Conservation (phyloP, 2,797 vertebrate genomes). For the Chelon auratus region DNA sequence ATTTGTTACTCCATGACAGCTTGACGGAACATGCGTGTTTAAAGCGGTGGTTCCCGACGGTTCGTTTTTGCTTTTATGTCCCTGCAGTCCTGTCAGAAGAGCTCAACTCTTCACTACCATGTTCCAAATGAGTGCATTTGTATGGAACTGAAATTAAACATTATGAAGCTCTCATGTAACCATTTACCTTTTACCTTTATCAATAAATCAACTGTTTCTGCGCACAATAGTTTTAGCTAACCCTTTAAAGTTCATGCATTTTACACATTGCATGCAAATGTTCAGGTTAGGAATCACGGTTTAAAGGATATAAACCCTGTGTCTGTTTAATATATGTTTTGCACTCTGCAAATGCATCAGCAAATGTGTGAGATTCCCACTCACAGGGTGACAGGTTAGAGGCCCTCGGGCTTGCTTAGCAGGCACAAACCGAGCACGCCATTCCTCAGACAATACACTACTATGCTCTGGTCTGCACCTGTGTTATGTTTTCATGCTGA, state of each 20-base stretch:
- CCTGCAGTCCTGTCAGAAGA: constrained; percentile 4
- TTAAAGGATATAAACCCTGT: background rate
- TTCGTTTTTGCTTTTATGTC: background rate
- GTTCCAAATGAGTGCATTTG: background rate
- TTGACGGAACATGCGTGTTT: constrained; percentile 28
- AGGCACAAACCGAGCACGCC: constrained; percentile 11
- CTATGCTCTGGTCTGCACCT: constrained; percentile 70
- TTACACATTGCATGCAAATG: too few relatives aligned
- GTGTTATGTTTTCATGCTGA: constrained; percentile 73
- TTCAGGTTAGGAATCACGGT: background rate
- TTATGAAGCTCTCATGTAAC: too few relatives aligned
- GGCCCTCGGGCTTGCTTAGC: constrained; percentile 25
- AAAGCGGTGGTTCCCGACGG: background rate
- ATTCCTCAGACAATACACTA: constrained; percentile 56
- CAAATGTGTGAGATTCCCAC: constrained; percentile 36
- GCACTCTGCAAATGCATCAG: constrained; percentile 29
- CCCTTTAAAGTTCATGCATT: background rate
- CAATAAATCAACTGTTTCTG: too few relatives aligned
- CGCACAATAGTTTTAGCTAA: background rate
- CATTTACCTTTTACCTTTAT: too few relatives aligned
- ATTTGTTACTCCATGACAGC: constrained; percentile 53
- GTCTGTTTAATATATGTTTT: background rate
- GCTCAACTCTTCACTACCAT: background rate
- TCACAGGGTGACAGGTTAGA: constrained; percentile 43
- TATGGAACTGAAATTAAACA: background rate